Base-by-base conservation (phyloP, 2,888 invertebrate genomes). In the Trichopoda pennipes region DNA sequence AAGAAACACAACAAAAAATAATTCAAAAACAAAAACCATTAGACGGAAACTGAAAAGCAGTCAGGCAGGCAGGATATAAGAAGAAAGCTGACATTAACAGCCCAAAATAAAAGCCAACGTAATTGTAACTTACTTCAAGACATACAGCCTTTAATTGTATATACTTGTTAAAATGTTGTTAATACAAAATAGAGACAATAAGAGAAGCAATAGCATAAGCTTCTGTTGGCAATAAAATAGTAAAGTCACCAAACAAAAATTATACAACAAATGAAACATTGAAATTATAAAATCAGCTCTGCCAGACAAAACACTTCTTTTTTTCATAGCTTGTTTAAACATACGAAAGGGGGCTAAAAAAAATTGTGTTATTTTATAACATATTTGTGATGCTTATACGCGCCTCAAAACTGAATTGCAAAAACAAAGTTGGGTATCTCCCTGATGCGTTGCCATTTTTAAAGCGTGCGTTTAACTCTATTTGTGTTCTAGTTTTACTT, bases 1-100 rank as follows among this genome's bases (percentile, higher is more conserved):
- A 19, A 64, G 63, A 72, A 53, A 53, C n/a, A 28, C 28, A 28
- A 2, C 4, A 61, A 47, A 51, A 19, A 72, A 16, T 35, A 60
- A 38, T 55, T 35, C n/a, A 44, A 10, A 53, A 56, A 53, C 60
- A 80, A 81, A 44, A 66, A 42, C 51, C 78, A 82, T 70, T 70
- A 82, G 82, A 76, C 82, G 82, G 82, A 82, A 82, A 79, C 75
- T 63, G 72, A 56, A 55, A 61, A 56, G 69, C 55, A 61, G 75
- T 47, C 75, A 79, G 82, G 69, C 55, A 61, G 75, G 47, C 75
- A 79, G 82, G 79, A 82, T 68, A 66, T 72, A 12, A 28, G 6
- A 66, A 72, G 51, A 61, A 69, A 63, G 60, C 64, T 76, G 76
- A 60, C 70, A 79, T 60, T 55, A 76, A 14, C 64, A 80, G 76